A percentile compares a stretch with the other conserved stretches of the same genome.
phyloP scores from a whole-genome alignment of 2,797 vertebrate genomes.

The Trachops cirrhosus region DNA sequence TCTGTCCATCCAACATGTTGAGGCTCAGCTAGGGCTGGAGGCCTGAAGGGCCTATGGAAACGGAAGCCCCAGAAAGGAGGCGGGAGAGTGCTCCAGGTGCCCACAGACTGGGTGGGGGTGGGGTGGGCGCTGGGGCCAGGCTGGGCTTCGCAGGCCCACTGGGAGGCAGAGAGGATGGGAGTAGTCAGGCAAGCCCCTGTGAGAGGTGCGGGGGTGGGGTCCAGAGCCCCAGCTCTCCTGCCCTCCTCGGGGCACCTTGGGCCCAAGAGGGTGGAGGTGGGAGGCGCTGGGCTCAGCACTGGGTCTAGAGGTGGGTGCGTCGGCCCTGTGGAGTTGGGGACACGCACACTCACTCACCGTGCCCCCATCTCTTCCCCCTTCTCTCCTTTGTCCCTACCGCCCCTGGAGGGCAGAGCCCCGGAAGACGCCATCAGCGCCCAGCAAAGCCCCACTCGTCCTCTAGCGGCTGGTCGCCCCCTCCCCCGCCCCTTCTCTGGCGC shows the following conservation, averaged over 20 bases:
- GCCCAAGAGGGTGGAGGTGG: not conserved
- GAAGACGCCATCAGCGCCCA: not conserved
- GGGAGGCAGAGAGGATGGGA: not conserved
- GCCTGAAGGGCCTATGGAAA: not conserved
- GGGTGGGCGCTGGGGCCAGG: no score
- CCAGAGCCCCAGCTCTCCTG: not conserved
- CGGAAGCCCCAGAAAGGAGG: not conserved
- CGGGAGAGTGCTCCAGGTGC: not conserved
- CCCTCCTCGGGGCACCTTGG: not conserved
- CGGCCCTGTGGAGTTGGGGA: not conserved
- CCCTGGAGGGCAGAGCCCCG: not conserved
- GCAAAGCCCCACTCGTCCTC: not conserved
- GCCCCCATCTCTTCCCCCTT: not conserved
- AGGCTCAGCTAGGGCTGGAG: not conserved
- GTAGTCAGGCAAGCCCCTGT: no score
- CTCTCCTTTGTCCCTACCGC: not conserved
- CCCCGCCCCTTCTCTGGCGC: not conserved
- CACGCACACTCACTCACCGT: no score
- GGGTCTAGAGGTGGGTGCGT: not conserved
- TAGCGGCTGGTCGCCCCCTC: not conserved
- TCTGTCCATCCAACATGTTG: not conserved
- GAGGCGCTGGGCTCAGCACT: not conserved
- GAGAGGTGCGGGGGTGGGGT: rapidly evolving
- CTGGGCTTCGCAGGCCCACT: not conserved
- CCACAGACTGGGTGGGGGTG: no score